Conservation (phyloP, 2,797 vertebrate genomes). For the Sebastes matsubarae region DNA sequence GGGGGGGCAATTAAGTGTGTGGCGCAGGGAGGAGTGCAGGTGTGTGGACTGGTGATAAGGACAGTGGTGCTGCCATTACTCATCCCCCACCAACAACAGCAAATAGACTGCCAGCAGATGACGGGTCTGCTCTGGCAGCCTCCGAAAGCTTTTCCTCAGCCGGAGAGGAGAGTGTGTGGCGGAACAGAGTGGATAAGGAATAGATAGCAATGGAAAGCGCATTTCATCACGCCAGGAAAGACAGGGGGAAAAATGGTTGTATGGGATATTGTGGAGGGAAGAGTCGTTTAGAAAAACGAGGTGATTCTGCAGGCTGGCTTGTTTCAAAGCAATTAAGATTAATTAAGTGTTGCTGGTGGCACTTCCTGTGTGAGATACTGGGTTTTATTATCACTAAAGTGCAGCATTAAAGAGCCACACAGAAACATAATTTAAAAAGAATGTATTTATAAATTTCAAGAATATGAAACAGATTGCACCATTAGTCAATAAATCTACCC, state of each 20-base stretch:
- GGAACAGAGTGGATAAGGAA: slow-evolving; percentile 78
- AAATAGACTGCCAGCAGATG: slow-evolving; percentile 84
- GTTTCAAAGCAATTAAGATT: slow-evolving; percentile 82
- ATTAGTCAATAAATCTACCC: slow-evolving; percentile 53
- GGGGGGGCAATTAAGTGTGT: slow-evolving; percentile 85
- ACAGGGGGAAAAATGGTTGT: slow-evolving; percentile 64
- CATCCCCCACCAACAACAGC: slow-evolving; percentile 78
- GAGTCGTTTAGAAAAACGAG: slow-evolving; percentile 76
- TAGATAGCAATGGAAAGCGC: slow-evolving; percentile 73
- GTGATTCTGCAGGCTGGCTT: slow-evolving; percentile 66
- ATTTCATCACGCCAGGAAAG: slow-evolving; percentile 78
- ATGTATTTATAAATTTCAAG: slow-evolving; percentile 67
- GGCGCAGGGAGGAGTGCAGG: slow-evolving; percentile 84
- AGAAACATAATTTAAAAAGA: slow-evolving; percentile 55
- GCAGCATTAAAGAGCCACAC: slow-evolving; percentile 59
- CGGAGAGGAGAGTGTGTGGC: slow-evolving; percentile 64
- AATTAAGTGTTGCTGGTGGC: slow-evolving; percentile 79
- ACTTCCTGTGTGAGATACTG: slow-evolving; percentile 76
- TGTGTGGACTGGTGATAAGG: slow-evolving; percentile 84
- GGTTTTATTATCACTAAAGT: slow-evolving; percentile 72
- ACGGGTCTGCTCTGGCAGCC: slow-evolving; percentile 79
- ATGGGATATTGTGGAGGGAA: slow-evolving; percentile 69
- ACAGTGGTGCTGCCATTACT: slow-evolving; percentile 86
- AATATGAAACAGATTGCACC: slow-evolving; percentile 48
- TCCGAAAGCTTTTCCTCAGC: slow-evolving; percentile 76